Percentiles rank a stretch among this genome's conserved stretches.
Conservation (phyloP, 2,888 invertebrate genomes). For the Alsophila aescularia region DNA sequence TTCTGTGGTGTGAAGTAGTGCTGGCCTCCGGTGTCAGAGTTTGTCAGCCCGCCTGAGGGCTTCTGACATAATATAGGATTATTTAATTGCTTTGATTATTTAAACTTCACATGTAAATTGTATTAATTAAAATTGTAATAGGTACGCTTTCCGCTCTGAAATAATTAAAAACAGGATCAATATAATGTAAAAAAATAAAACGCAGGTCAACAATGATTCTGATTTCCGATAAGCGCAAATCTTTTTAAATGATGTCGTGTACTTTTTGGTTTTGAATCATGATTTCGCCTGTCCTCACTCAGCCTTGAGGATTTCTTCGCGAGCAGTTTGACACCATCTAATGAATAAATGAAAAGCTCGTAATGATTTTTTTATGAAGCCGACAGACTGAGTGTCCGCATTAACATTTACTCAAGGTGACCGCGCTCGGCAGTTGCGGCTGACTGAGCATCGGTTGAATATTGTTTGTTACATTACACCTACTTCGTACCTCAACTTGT, state of each 20-base stretch:
- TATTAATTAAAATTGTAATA: no score
- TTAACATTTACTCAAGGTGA: conserved; percentile 83
- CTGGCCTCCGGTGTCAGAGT: no score
- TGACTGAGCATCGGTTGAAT: conserved; percentile 77
- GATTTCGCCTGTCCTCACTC: conserved; percentile 23
- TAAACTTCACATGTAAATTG: no score
- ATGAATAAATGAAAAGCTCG: conserved; percentile 64
- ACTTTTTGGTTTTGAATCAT: conserved; percentile 15
- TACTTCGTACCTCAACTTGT: conserved; percentile 57
- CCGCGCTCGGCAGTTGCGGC: conserved; percentile 74
- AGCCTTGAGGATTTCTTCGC: conserved; percentile 58
- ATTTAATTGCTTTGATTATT: no score
- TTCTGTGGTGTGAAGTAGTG: no score
- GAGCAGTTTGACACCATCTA: conserved; percentile 45
- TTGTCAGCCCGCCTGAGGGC: no score
- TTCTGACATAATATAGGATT: no score
- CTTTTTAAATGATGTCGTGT: conserved; percentile 5
- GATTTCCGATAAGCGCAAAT: conserved; percentile 15
- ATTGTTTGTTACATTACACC: conserved; percentile 54
- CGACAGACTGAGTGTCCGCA: conserved; percentile 70
- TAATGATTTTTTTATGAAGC: conserved; percentile 66
- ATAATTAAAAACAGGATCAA: not conserved
- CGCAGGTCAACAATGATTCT: conserved; percentile 18
- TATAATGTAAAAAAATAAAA: conserved; percentile 1
- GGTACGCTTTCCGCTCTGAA: not conserved